A percentile compares a stretch with the other conserved stretches of the same genome.
These are phyloP conservation scores for Clarias macrocephalus DNA, from an alignment of 2,113 vertebrate species.

Conservation along the genomic window DNA sequence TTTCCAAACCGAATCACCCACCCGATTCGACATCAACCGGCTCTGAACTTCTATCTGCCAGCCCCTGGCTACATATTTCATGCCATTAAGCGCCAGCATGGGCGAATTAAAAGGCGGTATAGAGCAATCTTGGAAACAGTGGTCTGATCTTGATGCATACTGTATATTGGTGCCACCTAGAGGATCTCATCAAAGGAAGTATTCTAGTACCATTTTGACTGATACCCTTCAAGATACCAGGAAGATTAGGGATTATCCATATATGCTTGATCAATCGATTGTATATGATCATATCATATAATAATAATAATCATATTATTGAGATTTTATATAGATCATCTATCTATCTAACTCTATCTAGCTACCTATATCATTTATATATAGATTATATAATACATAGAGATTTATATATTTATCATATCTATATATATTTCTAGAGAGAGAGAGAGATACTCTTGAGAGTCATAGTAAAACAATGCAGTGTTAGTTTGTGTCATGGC, in stretches of 20 bases:
- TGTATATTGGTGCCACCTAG: slow-evolving; percentile 53
- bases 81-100: background rate
- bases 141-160: background rate
- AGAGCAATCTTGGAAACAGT: background rate
- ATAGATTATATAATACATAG: too few species aligned
- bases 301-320: too few species aligned
- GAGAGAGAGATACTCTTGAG: too few species aligned
- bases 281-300: too few species aligned
- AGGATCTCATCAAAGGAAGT: slow-evolving; percentile 26
- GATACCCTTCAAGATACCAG: background rate
- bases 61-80: background rate
- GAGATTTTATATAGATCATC: too few species aligned
- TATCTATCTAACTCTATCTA: too few species aligned
- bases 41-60: background rate
- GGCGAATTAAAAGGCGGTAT: background rate
- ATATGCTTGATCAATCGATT: too few species aligned
- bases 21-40: background rate
- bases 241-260: background rate
- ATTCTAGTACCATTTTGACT: background rate
- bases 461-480: background rate
- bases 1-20: background rate
- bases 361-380: too few species aligned
- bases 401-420: too few species aligned
- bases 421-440: too few species aligned
- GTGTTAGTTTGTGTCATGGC: too few species aligned